Evolutionary conservation across 2,888 invertebrate genomes (phyloP).

Genomic region (Trisateles emortualis): DNA sequence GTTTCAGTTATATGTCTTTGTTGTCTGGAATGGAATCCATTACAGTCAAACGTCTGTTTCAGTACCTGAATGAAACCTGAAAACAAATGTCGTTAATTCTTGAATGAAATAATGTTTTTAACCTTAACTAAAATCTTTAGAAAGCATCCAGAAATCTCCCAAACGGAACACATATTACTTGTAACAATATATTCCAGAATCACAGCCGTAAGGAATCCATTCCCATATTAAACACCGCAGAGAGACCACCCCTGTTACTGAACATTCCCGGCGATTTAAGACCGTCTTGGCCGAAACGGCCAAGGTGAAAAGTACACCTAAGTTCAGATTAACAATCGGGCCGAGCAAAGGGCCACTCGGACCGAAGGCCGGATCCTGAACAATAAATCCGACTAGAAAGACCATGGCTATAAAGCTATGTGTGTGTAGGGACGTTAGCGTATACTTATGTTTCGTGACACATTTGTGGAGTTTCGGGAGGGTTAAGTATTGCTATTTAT

Average conservation of each 20-base stretch:
- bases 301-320: conserved; percentile 80
- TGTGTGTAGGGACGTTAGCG: conserved; percentile 31
- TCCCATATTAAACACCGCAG: conserved; percentile 23
- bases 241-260: conserved; percentile 55
- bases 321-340: conserved; percentile 81
- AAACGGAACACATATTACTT: conserved; percentile 9
- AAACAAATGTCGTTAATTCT: too few relatives aligned
- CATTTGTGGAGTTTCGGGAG: conserved; percentile 19
- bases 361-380: conserved; percentile 59
- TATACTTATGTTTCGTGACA: conserved; percentile 33
- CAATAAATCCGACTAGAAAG: conserved; percentile 64
- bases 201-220: conserved; percentile 28
- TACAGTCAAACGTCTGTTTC: too few relatives aligned
- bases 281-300: conserved; percentile 60
- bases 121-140: not conserved
- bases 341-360: conserved; percentile 62
- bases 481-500: conserved; percentile 12
- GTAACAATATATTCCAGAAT: conserved; percentile 13
- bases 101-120: not conserved
- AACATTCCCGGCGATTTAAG: conserved; percentile 65
- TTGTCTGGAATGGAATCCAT: not conserved
- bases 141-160: not conserved
- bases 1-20: not conserved
- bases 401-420: conserved; percentile 40
- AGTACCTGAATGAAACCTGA: too few relatives aligned